Evolutionary conservation across 1,140 invertebrate genomes (phyloP), one percentile per base, ranked within the genome.

Genomic region (Zaprionus africanus): DNA sequence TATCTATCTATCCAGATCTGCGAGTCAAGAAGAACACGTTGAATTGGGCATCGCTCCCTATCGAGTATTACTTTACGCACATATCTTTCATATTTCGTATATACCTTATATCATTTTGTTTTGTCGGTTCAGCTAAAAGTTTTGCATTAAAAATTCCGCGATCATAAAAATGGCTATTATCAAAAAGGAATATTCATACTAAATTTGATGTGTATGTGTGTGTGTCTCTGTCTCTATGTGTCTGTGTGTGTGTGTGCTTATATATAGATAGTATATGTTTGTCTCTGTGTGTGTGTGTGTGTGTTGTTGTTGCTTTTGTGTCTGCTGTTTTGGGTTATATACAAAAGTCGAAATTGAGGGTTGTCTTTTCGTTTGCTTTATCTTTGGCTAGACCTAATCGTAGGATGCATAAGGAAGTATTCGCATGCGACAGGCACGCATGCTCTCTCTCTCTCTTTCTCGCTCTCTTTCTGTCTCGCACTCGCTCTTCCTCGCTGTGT

Each of bases 91-190:
- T n/a, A 41, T 5, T 5, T 64, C 11, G 26, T 46, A 34, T 62
- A 26, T 65, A 17, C n/a, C 34, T 28, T 67, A 26, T 36, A 7
- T 57, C 19, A 57, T 22, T 36, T n/a, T 38, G 19, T 28, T 31
- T 26, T 17, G 15, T 68, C 61, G 59, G 24, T 43, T 53, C 58
- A 34, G 58, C 58, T 75, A 79, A 83, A 82, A 79, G 80, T 79
- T 71, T 85, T 72, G 65, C 71, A 58, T 64, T 60, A 74, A 73
- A 85, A 81, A 66, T 82, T 64, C 67, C 51, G 72, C 58, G 70
- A 84, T 77, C 65, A 64, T 82, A 87, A 86, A 86, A 86, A 87
- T 87, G 81, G 26, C 74, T 87, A 81, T 67, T 87, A 88, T 87
- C 84, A 87, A 87, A 87, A 84, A 75, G 77, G 78, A 84, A 80